phyloP scores from a whole-genome alignment of 2,888 invertebrate genomes.

The Monochamus alternatus region DNA sequence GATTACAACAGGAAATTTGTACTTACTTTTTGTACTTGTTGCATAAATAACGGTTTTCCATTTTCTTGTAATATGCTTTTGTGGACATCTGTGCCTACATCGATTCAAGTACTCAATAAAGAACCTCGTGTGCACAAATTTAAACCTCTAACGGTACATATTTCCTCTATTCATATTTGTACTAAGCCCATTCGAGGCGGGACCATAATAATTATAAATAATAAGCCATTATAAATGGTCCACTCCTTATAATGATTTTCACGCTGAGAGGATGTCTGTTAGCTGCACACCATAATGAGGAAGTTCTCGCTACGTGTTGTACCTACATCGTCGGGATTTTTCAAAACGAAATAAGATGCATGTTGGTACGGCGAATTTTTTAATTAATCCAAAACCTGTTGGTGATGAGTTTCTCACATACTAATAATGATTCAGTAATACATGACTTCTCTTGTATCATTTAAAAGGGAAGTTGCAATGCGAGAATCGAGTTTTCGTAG shows the following conservation, averaged over 20 bases:
- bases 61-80: too few species aligned
- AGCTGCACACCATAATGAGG: background rate
- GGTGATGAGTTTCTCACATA: background rate
- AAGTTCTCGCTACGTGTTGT: background rate
- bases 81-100: too few species aligned
- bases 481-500: too few species aligned
- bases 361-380: background rate
- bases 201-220: constrained; percentile 23
- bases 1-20: too few species aligned
- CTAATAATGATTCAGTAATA: too few species aligned
- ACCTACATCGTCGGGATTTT: background rate
- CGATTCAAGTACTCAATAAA: too few species aligned
- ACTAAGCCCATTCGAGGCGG: background rate
- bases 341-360: background rate
- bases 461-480: too few species aligned
- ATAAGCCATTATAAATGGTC: constrained; percentile 10
- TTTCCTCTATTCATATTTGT: background rate
- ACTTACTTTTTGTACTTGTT: too few species aligned
- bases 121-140: too few species aligned
- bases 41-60: too few species aligned
- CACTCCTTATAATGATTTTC: constrained; percentile 8
- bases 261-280: constrained; percentile 24
- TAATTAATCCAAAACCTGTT: background rate
- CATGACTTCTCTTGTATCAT: too few species aligned
- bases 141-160: too few species aligned